Evolutionary conservation across 2,888 invertebrate species (phyloP), one percentile per base, ranked within the genome.

Genomic region (Chloroclysta siterata): DNA sequence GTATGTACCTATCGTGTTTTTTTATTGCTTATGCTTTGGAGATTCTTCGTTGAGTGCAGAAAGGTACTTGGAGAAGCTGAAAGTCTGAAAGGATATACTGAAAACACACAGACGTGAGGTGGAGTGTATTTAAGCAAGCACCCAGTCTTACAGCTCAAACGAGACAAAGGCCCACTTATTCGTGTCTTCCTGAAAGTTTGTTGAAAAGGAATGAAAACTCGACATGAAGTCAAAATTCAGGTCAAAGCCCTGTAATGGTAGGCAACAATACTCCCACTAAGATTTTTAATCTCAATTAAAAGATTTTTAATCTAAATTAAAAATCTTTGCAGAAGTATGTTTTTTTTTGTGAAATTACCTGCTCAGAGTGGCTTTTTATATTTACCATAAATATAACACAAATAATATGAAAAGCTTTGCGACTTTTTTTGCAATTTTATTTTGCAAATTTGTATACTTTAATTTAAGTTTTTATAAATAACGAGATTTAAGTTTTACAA

Each of bases 1-100:
- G 88, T 82, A 55, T 44, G 59, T 59, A 58, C 63, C 58, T 63
- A 82, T 73, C 78, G 77, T 80, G 81, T 86, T 88, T 88, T 64
- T 90, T 89, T 89, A 85, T 86, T 82, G 80, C 83, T 85, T 84
- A 73, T 85, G 83, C 78, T 79, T 81, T 81, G 73, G 75, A 71
- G 71, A 62, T 63, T 63, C 60, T 64, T 59, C 36, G 60, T 48
- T 56, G 60, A 62, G 47, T 39, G 50, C n/a, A 50, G 29, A 10
- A 41, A n/a, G 41, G 53, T 53, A 53, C 50, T 36, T 7, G 13
- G 44, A 14, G 33, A 50, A 50, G 51, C 33, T 11, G 29, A 29
- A 59, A 44, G 58, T 36, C 50, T 54, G 42, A 50, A 61, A 61
- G 46, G 53, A 48, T 48, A 54, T 50, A 42, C 42, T 60, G 48